Conservation (phyloP, 2,888 invertebrate species). For the Pandemis cinnamomeana region DNA sequence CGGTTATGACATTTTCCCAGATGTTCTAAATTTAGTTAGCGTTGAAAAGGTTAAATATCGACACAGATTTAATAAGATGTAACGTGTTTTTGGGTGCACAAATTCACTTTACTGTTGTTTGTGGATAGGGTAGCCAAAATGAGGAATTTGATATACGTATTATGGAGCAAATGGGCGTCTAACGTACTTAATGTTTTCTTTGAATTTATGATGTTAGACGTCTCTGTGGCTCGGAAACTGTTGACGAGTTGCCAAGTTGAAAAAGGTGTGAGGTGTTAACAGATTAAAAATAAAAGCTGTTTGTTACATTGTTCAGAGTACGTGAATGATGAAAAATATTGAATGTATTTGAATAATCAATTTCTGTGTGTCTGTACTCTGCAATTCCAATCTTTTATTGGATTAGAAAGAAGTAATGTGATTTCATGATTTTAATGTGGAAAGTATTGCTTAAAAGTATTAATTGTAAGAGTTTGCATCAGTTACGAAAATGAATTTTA, state of each 20-base stretch:
- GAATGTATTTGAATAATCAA: background rate
- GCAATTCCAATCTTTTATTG: constrained; percentile 1
- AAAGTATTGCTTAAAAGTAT: background rate
- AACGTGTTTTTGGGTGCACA: background rate
- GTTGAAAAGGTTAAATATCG: background rate
- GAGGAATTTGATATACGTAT: background rate
- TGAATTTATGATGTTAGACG: background rate
- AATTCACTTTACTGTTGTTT: background rate
- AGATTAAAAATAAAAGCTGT: background rate
- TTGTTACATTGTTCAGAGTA: background rate
- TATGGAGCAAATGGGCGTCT: background rate
- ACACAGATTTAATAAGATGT: background rate
- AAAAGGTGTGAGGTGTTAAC: background rate
- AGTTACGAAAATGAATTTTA: no score
- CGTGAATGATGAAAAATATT: background rate
- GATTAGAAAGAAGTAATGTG: background rate
- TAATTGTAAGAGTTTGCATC: no score
- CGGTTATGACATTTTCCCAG: no score
- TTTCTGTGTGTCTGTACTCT: background rate
- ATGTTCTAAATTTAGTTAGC: background rate
- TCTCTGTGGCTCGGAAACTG: background rate
- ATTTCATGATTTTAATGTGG: background rate
- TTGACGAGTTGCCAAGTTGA: background rate
- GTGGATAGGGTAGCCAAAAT: background rate
- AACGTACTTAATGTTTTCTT: background rate